Evolutionary conservation across 2,888 invertebrate genomes (phyloP), one percentile per base, ranked within the genome.

Genomic region (Drymonia ruficornis): DNA sequence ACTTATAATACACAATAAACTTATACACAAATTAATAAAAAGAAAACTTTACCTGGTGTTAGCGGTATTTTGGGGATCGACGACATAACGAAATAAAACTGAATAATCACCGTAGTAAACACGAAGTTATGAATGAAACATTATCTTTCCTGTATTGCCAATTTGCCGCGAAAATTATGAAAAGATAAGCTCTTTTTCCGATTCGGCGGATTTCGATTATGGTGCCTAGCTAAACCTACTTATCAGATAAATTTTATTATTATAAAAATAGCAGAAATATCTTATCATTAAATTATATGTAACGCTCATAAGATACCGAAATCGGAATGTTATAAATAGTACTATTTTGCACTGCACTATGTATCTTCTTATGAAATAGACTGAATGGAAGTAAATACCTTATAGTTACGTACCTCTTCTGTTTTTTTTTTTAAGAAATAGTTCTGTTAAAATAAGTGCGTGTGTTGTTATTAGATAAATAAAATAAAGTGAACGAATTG

Each of bases 21-120:
- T 78, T 78, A 84, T 76, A 63, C 63, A 73, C 61, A 82, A 83
- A 83, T 76, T 83, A 81, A 78, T 77, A 77, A 79, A 80, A 72
- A 72, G 61, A 55, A 53, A 50, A 72, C 29, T 72, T 68, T 73
- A 74, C 75, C 70, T 73, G 73, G 28, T 45, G 48, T 44, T 65
- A 59, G 59, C 61, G 59, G 59, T 64, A 55, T 52, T 49, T 48
- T 61, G 28, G 29, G 9, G 43, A 49, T 31, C 36, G 50, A 19
- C 47, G 48, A 53, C 51, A 49, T 51, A 56, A 46, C 44, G 45
- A 47, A 51, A 63, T 50, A 31, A 18, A 43, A 49, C 13, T 36
- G 11, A 43, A 19, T 45, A 23, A 29, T 49, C 1, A 4, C 51
- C 45, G 52, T 40, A 34, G 9, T 44, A 58, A 28, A 5, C 34